A percentile compares a stretch with the other conserved stretches of the same genome.
Evolutionary conservation across 2,888 invertebrate genomes (phyloP).

Genomic region (Brenthis hecate): DNA sequence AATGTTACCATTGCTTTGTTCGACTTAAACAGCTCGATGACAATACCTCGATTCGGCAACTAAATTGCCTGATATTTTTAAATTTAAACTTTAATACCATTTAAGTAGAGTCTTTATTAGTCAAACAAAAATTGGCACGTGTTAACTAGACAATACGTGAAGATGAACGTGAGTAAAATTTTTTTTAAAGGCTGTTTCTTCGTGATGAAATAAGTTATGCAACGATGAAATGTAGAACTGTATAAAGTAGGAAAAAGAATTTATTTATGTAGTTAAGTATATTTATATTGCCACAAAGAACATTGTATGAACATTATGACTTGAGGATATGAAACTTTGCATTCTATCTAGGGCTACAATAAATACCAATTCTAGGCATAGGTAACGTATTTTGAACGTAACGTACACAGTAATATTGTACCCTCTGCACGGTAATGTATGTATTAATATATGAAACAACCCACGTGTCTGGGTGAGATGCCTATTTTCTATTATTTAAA

Average conservation of each 20-base stretch:
- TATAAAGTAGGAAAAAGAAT: conserved; percentile 15
- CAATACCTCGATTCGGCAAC: conserved; percentile 27
- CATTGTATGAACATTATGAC: too few species aligned
- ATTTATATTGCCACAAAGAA: too few species aligned
- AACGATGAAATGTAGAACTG: conserved; percentile 22
- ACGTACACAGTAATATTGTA: too few species aligned
- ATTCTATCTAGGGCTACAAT: too few species aligned
- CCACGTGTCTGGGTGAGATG: too few species aligned
- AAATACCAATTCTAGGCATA: too few species aligned
- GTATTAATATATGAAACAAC: too few species aligned
- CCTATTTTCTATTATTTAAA: too few species aligned
- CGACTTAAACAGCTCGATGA: conserved; percentile 25
- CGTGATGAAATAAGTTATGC: conserved; percentile 23
- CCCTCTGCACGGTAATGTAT: too few species aligned
- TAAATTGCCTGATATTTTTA: background rate
- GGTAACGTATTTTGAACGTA: too few species aligned
- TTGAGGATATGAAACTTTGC: too few species aligned
- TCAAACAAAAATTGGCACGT: conserved; percentile 21
- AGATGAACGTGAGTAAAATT: conserved; percentile 34
- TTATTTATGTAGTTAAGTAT: background rate
- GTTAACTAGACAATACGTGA: conserved; percentile 29
- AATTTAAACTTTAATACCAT: conserved; percentile 11
- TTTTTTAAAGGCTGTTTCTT: conserved; percentile 28
- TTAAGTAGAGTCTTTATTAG: conserved; percentile 6
- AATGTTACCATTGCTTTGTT: conserved; percentile 31